Percentiles rank a stretch among this genome's conserved stretches.
These are phyloP conservation scores for Dynastes maya DNA, from an alignment of 2,888 invertebrate species.

Conservation along the genomic window DNA sequence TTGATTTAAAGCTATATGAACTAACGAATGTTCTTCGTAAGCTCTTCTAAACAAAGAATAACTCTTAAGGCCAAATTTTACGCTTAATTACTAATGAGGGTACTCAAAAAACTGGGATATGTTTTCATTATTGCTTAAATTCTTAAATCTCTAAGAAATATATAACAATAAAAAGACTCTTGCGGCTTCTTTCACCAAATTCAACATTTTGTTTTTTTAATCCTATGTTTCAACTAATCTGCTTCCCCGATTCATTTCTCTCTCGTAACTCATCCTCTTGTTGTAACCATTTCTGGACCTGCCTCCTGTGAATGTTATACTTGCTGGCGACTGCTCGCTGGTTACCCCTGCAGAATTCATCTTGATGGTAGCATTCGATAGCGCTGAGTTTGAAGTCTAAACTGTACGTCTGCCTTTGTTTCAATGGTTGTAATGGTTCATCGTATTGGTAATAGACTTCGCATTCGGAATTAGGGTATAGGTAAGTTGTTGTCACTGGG, in stretches of 20 bases:
- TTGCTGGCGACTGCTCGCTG: conserved; percentile 71
- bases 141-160: conserved; percentile 31
- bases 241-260: conserved; percentile 65
- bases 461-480: conserved; percentile 57
- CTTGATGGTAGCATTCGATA: conserved; percentile 73
- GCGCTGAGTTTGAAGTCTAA: conserved; percentile 74
- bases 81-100: conserved; percentile 44
- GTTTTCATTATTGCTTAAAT: conserved; percentile 42
- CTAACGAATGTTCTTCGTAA: not conserved
- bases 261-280: conserved; percentile 70
- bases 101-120: conserved; percentile 42
- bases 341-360: conserved; percentile 68
- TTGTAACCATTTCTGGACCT: conserved; percentile 75
- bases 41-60: not conserved
- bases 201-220: not conserved
- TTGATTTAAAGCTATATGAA: conserved; percentile 2
- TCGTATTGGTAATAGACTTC: conserved; percentile 60
- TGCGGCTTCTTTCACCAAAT: conserved; percentile 12
- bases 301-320: conserved; percentile 71
- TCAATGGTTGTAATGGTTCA: conserved; percentile 60
- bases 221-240: conserved; percentile 51
- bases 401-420: conserved; percentile 70
- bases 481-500: conserved; percentile 65
- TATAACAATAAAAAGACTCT: conserved; percentile 42
- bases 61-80: conserved; percentile 25